These are phyloP conservation scores for Limnodromus scolopaceus DNA, from an alignment of 2,797 vertebrate species.

Conservation along the genomic window DNA sequence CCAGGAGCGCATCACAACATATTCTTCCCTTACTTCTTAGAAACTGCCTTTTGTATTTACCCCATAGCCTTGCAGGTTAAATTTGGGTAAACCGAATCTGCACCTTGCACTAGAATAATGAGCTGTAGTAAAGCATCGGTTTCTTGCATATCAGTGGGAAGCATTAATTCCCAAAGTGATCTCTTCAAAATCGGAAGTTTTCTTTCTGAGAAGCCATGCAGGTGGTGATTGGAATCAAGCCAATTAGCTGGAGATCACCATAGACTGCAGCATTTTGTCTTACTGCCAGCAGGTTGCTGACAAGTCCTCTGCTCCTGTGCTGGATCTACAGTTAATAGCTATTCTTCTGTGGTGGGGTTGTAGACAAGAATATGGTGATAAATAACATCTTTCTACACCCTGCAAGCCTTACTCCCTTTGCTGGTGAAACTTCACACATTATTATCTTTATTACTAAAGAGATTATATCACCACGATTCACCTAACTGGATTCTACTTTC, in stretches of 20 bases:
- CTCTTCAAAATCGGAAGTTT: neutral
- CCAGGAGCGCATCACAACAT: neutral
- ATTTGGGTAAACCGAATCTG: neutral
- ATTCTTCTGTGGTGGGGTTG: neutral
- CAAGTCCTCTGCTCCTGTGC: neutral
- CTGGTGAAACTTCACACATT: neutral
- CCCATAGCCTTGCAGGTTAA: neutral
- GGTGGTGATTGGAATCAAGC: neutral
- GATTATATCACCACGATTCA: neutral
- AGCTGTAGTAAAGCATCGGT: neutral
- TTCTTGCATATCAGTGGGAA: neutral
- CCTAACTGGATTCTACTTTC: neutral
- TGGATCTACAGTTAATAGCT: neutral
- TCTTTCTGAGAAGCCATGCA: neutral
- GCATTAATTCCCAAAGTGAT: neutral
- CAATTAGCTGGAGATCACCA: neutral
- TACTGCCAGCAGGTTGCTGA: neutral
- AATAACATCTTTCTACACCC: neutral
- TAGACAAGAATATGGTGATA: neutral
- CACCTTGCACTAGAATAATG: neutral
- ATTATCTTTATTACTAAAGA: neutral
- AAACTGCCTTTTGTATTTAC: neutral
- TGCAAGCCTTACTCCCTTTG: neutral
- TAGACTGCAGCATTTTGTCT: neutral
- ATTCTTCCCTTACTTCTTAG: neutral